phyloP scores from a whole-genome alignment of 2,888 invertebrate genomes.

The Empis stercorea region DNA sequence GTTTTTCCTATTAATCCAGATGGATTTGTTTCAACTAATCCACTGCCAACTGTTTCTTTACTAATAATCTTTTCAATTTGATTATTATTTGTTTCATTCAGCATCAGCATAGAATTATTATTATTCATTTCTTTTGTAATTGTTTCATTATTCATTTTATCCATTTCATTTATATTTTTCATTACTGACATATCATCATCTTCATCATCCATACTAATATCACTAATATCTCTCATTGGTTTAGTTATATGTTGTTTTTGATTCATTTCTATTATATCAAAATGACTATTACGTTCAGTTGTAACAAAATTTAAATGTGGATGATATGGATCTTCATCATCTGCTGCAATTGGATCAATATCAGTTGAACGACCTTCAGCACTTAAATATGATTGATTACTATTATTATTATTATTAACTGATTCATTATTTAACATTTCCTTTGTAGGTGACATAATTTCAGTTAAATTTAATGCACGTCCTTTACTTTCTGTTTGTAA shows the following conservation, averaged over 20 bases:
- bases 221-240: conserved; percentile 50
- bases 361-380: conserved; percentile 25
- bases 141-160: conserved; percentile 4
- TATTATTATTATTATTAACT: too few species aligned
- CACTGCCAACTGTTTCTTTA: conserved; percentile 25
- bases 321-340: conserved; percentile 13
- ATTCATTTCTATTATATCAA: conserved; percentile 3
- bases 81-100: conserved; percentile 20
- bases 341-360: conserved; percentile 15
- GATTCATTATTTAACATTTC: background rate
- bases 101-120: conserved; percentile 12
- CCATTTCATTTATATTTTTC: background rate
- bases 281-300: conserved; percentile 15
- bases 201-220: conserved; percentile 61
- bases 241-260: too few species aligned
- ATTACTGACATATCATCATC: conserved; percentile 25
- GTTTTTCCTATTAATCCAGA: conserved; percentile 20
- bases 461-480: conserved; percentile 11
- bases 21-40: conserved; percentile 12
- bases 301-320: conserved; percentile 19
- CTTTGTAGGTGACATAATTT: background rate
- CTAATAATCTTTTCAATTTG: conserved; percentile 25
- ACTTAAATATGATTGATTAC: too few species aligned
- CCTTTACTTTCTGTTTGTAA: conserved; percentile 2
- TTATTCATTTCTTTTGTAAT: background rate